Evolutionary conservation across 2,113 vertebrate genomes (phyloP).

Genomic region (Merops nubicus): DNA sequence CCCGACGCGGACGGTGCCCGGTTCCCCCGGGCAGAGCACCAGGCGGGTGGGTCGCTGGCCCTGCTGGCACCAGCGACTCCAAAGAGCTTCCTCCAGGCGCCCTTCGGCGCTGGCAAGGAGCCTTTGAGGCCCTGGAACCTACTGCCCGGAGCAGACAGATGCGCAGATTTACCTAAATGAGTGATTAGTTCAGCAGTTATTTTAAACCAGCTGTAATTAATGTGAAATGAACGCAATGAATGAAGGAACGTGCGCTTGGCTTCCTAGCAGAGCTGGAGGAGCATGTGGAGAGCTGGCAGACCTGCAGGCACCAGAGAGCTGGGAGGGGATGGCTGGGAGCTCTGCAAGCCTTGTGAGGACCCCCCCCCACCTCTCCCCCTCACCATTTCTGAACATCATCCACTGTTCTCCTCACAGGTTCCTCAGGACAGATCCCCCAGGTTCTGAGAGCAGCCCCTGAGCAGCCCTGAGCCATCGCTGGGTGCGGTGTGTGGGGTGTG

Average conservation of each 20-base stretch:
- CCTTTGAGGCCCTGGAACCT: rapidly evolving
- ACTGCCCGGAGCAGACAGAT: background rate
- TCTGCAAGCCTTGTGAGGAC: background rate
- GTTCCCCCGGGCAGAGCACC: rapidly evolving
- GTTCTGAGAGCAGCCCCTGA: rapidly evolving
- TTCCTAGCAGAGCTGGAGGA: background rate
- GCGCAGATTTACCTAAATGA: background rate
- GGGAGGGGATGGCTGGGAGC: too few species aligned
- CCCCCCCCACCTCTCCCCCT: background rate
- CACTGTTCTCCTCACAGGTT: background rate
- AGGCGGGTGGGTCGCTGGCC: rapidly evolving
- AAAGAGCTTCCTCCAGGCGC: background rate
- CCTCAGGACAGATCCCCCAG: rapidly evolving
- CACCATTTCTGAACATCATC: rapidly evolving
- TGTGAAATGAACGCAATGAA: background rate
- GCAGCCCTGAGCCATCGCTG: background rate
- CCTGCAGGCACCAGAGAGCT: background rate
- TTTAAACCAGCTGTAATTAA: background rate
- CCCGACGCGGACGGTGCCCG: rapidly evolving
- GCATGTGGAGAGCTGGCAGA: rapidly evolving
- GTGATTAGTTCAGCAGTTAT: background rate
- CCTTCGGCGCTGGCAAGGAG: background rate
- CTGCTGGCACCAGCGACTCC: background rate
- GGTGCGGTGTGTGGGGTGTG: rapidly evolving
- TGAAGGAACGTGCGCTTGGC: background rate